Conservation (phyloP, 2,797 vertebrate genomes). For the Bovichtus variegatus region DNA sequence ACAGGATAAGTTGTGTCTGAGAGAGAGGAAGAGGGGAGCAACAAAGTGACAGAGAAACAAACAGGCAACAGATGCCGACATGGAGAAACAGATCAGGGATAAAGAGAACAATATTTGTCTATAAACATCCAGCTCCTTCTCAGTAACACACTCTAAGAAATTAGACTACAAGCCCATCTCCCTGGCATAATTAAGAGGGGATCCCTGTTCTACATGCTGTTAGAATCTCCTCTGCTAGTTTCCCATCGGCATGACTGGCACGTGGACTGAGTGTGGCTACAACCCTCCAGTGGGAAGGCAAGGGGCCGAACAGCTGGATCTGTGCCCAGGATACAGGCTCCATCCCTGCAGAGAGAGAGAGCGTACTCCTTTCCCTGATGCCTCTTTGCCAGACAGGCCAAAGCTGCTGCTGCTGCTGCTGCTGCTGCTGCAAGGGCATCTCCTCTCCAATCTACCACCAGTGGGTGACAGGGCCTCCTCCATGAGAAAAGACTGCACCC, state of each 20-base stretch:
- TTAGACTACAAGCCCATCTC: background rate
- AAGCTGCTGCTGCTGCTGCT: slow-evolving; percentile 13
- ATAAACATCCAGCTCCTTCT: background rate
- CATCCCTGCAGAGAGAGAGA: slow-evolving; percentile 49
- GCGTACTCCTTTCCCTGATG: slow-evolving; percentile 39
- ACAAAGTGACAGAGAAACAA: slow-evolving; percentile 26
- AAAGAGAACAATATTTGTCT: background rate
- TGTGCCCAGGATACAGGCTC: slow-evolving; percentile 58
- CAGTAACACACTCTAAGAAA: slow-evolving; percentile 6
- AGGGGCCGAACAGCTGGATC: slow-evolving; percentile 63
- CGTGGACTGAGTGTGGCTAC: slow-evolving; percentile 59
- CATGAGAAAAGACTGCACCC: slow-evolving; percentile 52
- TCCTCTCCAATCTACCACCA: slow-evolving; percentile 35
- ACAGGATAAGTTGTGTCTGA: slow-evolving; percentile 6
- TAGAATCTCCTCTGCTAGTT: slow-evolving; percentile 27
- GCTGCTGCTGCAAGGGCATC: slow-evolving; percentile 61
- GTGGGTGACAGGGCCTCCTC: slow-evolving; percentile 43
- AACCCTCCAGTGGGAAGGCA: slow-evolving; percentile 41
- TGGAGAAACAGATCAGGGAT: slow-evolving; percentile 8
- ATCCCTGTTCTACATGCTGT: slow-evolving; percentile 51
- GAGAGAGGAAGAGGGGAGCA: slow-evolving; percentile 20
- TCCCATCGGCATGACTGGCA: slow-evolving; percentile 55
- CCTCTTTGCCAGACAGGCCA: slow-evolving; percentile 35
- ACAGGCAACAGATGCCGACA: slow-evolving; percentile 42
- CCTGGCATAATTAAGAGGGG: slow-evolving; percentile 22